These are phyloP conservation scores for Prietella phreatophila DNA, from an alignment of 2,113 vertebrate species.

Conservation along the genomic window DNA sequence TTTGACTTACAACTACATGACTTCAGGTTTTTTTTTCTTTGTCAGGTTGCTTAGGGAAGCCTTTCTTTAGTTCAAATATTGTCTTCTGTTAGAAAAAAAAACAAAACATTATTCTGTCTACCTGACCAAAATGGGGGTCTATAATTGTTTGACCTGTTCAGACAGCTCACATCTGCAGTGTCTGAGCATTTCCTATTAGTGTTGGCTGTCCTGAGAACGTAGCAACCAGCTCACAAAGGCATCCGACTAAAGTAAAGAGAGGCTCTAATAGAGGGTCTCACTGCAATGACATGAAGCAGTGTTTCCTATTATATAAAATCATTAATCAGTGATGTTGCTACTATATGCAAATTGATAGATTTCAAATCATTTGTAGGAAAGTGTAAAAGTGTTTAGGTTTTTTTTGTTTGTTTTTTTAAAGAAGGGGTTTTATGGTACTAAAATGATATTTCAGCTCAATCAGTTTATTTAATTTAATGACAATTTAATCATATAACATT, in stretches of 20 bases:
- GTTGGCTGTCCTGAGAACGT: neutral
- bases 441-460: neutral
- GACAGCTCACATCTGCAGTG: neutral
- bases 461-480: neutral
- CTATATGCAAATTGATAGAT: neutral
- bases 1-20: neutral
- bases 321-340: neutral
- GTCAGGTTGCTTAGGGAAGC: neutral
- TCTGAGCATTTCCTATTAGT: neutral
- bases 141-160: constrained; percentile 19
- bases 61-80: neutral
- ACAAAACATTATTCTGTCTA: neutral
- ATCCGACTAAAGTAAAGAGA: neutral
- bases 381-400: neutral
- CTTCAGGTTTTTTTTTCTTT: neutral
- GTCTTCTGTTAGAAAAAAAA: neutral
- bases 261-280: neutral
- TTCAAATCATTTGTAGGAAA: neutral
- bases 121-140: constrained; percentile 6
- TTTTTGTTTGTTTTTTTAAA: neutral
- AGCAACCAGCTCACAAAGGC: neutral
- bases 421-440: neutral
- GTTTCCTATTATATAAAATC: neutral
- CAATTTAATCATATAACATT: neutral
- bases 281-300: neutral